These are phyloP conservation scores for Cerceris rybyensis DNA, from an alignment of 2,888 invertebrate genomes.

Conservation along the genomic window DNA sequence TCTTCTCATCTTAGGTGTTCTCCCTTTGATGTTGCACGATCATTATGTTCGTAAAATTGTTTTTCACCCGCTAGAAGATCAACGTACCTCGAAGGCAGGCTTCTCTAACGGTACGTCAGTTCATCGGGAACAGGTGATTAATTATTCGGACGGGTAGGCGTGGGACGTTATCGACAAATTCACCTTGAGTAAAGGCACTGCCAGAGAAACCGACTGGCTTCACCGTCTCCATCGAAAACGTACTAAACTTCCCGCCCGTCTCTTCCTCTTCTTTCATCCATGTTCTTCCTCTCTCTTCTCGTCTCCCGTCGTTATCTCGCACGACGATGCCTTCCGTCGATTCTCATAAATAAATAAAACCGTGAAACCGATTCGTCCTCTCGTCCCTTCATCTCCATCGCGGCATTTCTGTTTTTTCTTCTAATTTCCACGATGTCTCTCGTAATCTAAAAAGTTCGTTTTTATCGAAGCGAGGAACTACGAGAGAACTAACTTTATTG, in stretches of 20 bases:
- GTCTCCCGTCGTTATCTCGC: conserved; percentile 21
- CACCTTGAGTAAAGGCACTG: conserved; percentile 63
- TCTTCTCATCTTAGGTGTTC: conserved; percentile 1
- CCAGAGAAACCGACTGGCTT: conserved; percentile 35
- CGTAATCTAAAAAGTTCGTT: conserved; percentile 33
- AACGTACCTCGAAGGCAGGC: conserved; percentile 50
- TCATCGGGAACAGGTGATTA: conserved; percentile 68
- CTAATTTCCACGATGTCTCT: conserved; percentile 63
- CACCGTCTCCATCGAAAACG: conserved; percentile 18
- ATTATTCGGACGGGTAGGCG: conserved; percentile 68
- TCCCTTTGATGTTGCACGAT: conserved; percentile 52
- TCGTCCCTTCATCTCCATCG: conserved; percentile 45
- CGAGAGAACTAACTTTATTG: conserved; percentile 45
- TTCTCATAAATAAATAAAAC: conserved; percentile 59
- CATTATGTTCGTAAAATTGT: conserved; percentile 62
- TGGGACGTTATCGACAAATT: conserved; percentile 71
- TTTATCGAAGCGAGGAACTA: conserved; percentile 22
- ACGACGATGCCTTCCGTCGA: background rate
- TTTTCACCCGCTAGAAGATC: conserved; percentile 61
- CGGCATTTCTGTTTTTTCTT: conserved; percentile 40
- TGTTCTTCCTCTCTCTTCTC: background rate
- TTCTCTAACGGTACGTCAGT: conserved; percentile 67
- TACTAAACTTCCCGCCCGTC: conserved; percentile 39
- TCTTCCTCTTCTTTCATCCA: conserved; percentile 1
- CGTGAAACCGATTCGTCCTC: conserved; percentile 29